These are phyloP conservation scores for Elachura formosa DNA, from an alignment of 2,113 vertebrate genomes.

Conservation along the genomic window DNA sequence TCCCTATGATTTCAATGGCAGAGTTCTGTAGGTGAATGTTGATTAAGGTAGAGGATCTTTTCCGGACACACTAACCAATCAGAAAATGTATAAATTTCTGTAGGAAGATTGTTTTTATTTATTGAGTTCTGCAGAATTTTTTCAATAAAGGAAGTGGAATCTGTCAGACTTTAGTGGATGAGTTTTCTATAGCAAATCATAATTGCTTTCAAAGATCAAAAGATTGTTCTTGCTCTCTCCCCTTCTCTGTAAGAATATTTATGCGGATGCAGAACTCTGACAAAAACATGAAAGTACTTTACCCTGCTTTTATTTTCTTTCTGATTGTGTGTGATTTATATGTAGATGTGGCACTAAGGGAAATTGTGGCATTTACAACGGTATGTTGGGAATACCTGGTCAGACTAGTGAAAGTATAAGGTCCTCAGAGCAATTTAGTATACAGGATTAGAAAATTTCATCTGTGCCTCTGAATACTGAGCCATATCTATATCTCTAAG, in stretches of 20 bases:
- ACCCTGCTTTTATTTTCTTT: constrained; percentile 4
- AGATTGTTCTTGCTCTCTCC: background rate
- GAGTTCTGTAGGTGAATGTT: background rate
- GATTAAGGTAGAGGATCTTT: background rate
- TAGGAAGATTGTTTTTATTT: background rate
- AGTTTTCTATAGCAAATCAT: background rate
- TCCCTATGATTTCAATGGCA: background rate
- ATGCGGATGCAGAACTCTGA: background rate
- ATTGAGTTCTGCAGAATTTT: background rate
- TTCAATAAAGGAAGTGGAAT: background rate
- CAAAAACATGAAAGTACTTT: background rate
- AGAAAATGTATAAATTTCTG: background rate
- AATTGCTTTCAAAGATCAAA: constrained; percentile 21
- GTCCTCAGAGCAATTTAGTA: background rate
- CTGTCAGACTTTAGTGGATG: background rate
- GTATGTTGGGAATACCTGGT: background rate
- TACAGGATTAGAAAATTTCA: background rate
- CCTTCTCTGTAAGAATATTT: background rate
- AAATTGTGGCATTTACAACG: background rate
- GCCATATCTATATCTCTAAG: background rate
- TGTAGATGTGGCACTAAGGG: background rate
- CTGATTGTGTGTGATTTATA: background rate
- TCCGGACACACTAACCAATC: background rate
- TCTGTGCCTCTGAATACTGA: background rate
- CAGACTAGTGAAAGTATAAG: background rate